Conservation (phyloP, 2,113 vertebrate genomes). For the Romanogobio albipinnatus region DNA sequence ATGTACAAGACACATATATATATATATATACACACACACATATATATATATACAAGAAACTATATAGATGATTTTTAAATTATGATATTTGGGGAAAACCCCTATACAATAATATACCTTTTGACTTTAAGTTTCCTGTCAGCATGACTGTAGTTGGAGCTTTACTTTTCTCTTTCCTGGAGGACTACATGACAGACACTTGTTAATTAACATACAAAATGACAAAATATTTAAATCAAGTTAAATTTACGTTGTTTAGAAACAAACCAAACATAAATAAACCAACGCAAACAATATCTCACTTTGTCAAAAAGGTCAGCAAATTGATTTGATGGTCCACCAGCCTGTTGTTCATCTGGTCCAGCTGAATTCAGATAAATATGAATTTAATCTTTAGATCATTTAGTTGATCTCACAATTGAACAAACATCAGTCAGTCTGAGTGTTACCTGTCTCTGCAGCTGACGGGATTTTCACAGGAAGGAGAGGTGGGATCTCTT, state of each 20-base stretch:
- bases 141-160: background rate
- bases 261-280: background rate
- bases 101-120: constrained; percentile 25
- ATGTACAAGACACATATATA: no score
- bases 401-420: background rate
- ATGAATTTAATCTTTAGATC: background rate
- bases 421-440: background rate
- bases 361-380: background rate
- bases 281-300: background rate
- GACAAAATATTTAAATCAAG: background rate
- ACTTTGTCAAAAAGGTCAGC: background rate
- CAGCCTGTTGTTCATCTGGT: background rate
- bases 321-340: background rate
- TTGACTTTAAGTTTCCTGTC: background rate
- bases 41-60: no score
- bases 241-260: background rate
- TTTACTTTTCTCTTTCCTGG: constrained; percentile 28
- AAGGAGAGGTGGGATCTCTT: constrained; percentile 42
- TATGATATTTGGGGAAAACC: no score
- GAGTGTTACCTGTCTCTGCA: constrained; percentile 37
- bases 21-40: no score
- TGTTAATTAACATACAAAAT: background rate
- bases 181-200: background rate
- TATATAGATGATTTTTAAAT: no score
- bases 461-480: constrained; percentile 46